A percentile compares a stretch with the other conserved stretches of the same genome.
phyloP scores from a whole-genome alignment of 2,888 invertebrate species.

The Acleris holmiana region DNA sequence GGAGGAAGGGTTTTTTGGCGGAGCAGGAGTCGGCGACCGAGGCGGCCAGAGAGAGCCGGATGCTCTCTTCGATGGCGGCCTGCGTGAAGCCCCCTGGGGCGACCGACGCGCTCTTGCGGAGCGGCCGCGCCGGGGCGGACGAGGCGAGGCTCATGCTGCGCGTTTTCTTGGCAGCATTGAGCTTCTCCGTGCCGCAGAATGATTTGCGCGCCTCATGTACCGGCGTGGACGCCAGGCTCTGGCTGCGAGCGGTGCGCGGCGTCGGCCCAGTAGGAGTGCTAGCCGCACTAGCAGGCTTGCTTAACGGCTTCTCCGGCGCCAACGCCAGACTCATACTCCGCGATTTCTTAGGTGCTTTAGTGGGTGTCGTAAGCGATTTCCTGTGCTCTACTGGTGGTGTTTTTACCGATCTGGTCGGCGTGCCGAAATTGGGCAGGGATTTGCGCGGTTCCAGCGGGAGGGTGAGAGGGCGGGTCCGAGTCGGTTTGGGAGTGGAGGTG shows the following conservation, averaged over 20 bases:
- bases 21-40: conserved; percentile 65
- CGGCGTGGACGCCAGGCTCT: conserved; percentile 72
- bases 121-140: conserved; percentile 56
- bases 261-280: conserved; percentile 56
- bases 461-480: conserved; percentile 53
- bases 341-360: conserved; percentile 69
- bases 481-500: conserved; percentile 60
- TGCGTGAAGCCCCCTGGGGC: conserved; percentile 68
- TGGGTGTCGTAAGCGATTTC: conserved; percentile 60
- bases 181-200: conserved; percentile 52
- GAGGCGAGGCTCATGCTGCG: conserved; percentile 74
- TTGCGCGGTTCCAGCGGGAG: conserved; percentile 66
- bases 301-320: conserved; percentile 57
- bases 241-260: conserved; percentile 63
- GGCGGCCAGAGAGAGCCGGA: conserved; percentile 72
- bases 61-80: conserved; percentile 79
- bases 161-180: conserved; percentile 61
- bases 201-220: conserved; percentile 60
- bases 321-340: conserved; percentile 73
- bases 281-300: conserved; percentile 60
- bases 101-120: conserved; percentile 60
- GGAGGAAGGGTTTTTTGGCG: conserved; percentile 85
- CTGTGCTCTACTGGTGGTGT: conserved; percentile 64
- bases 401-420: conserved; percentile 58
- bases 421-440: conserved; percentile 63